A percentile compares a stretch with the other conserved stretches of the same genome.
phyloP scores from a whole-genome alignment of 2,113 vertebrate genomes.

The Pseudonaja textilis region DNA sequence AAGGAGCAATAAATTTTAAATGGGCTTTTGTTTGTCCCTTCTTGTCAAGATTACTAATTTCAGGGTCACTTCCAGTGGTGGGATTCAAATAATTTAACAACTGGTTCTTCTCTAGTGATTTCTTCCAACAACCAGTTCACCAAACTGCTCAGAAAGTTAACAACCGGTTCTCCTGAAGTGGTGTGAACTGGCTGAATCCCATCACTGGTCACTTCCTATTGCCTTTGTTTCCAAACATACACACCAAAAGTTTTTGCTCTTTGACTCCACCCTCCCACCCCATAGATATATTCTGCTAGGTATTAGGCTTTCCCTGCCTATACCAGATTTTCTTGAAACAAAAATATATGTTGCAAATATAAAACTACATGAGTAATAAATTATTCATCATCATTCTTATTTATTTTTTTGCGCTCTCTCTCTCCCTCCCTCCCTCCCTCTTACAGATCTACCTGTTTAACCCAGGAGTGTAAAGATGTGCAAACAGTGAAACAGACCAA shows the following conservation, averaged over 20 bases:
- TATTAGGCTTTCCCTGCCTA: background rate
- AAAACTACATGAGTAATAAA: background rate
- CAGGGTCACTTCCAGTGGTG: background rate
- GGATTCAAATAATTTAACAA: too few species aligned
- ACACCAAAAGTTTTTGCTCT: background rate
- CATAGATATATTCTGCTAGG: background rate
- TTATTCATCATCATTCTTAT: background rate
- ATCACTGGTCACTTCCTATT: background rate
- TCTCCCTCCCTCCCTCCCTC: background rate
- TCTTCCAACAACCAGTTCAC: too few species aligned
- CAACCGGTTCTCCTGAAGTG: too few species aligned
- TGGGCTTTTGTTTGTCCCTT: background rate
- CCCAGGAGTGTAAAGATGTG: conserved; percentile 12
- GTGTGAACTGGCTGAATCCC: too few species aligned
- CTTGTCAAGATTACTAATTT: background rate
- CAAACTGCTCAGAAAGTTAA: too few species aligned
- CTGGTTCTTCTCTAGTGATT: too few species aligned
- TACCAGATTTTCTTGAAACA: background rate
- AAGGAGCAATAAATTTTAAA: background rate
- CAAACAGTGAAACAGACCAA: background rate
- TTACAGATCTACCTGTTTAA: background rate
- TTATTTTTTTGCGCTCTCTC: background rate
- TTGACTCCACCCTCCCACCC: background rate
- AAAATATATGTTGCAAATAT: background rate
- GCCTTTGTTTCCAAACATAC: background rate